Conservation (phyloP, 2,888 invertebrate species). For the Elysia crispata region DNA sequence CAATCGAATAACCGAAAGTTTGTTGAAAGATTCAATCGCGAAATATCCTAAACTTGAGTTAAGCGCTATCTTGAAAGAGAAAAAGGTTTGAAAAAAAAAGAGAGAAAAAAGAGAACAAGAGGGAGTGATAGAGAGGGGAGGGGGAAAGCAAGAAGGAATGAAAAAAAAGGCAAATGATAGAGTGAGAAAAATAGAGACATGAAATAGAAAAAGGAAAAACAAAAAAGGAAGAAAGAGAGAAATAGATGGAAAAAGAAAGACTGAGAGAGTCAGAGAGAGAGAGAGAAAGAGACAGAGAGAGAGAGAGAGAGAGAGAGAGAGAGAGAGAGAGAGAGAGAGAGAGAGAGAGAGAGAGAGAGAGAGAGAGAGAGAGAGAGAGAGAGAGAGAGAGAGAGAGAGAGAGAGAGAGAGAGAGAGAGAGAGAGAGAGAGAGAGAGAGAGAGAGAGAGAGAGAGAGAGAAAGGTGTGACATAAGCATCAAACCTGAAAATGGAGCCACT, state of each 20-base stretch:
- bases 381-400: constrained; percentile 1
- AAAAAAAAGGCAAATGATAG: background rate
- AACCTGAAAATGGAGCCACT: too few species aligned
- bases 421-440: constrained; percentile 19
- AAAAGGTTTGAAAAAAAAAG: background rate
- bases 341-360: background rate
- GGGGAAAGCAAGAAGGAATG: too few species aligned
- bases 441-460: background rate
- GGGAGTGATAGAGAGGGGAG: background rate
- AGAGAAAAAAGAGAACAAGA: background rate
- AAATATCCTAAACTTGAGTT: too few species aligned
- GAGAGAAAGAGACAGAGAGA: too few species aligned
- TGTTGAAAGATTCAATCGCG: too few species aligned
- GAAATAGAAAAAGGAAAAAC: constrained; percentile 15
- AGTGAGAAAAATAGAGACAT: constrained; percentile 20
- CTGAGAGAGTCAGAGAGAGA: background rate
- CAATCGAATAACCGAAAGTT: too few species aligned
- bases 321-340: constrained; percentile 35
- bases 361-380: background rate
- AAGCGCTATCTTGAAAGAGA: too few species aligned
- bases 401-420: constrained; percentile 14
- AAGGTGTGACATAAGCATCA: too few species aligned
- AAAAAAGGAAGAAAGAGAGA: background rate
- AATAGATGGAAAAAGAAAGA: background rate
- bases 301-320: constrained; percentile 13